Percentiles rank a stretch among this genome's conserved stretches.
phyloP scores from a whole-genome alignment of 2,113 vertebrate genomes.

The Catharus minimus region DNA sequence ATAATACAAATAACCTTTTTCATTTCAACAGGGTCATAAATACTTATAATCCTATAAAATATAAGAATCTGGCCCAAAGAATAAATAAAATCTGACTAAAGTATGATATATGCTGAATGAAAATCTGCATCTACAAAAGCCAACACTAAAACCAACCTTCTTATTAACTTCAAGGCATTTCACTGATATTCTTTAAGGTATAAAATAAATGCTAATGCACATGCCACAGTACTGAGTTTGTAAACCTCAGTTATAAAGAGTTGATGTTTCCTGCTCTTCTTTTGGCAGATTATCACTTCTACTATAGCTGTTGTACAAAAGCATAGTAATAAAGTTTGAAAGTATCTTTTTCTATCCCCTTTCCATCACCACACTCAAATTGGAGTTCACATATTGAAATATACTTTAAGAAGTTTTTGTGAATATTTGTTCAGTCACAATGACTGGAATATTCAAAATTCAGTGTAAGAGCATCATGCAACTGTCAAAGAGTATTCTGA shows the following conservation, averaged over 20 bases:
- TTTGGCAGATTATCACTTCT: not conserved
- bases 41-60: not conserved
- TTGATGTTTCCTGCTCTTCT: not conserved
- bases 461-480: not conserved
- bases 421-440: not conserved
- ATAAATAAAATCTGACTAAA: not conserved
- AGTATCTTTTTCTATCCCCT: not conserved
- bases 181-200: not conserved
- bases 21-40: not conserved
- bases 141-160: not conserved
- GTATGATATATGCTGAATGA: not conserved
- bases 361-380: not conserved
- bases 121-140: not conserved
- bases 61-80: not conserved
- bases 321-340: not conserved
- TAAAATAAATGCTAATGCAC: not conserved
- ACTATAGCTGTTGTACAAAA: not conserved
- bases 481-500: not conserved
- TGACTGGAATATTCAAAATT: not conserved
- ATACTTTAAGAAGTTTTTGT: not conserved
- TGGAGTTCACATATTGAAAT: not conserved
- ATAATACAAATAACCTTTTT: not conserved
- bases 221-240: fast-evolving
- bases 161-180: not conserved
- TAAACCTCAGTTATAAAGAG: not conserved